Percentiles rank a stretch among this genome's conserved stretches.
phyloP scores from a whole-genome alignment of 2,888 invertebrate species.

The Stenolophus ochropezus region DNA sequence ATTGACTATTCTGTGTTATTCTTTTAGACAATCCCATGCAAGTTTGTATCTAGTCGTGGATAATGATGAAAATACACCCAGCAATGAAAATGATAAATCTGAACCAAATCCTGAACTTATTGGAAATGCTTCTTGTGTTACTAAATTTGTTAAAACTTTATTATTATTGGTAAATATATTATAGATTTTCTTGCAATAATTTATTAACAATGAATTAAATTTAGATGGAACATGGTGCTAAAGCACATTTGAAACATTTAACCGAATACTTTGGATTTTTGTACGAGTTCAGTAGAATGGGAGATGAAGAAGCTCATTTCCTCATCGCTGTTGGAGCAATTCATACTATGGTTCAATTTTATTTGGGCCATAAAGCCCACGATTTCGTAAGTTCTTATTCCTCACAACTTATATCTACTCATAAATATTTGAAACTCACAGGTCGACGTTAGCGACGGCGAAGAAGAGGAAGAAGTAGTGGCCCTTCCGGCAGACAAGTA shows the following conservation, averaged over 20 bases:
- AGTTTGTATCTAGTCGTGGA: conserved; percentile 78
- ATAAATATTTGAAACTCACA: conserved; percentile 36
- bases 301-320: conserved; percentile 93
- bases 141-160: conserved; percentile 92
- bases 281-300: conserved; percentile 96
- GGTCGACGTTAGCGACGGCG: conserved; percentile 83
- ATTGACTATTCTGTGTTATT: conserved; percentile 14
- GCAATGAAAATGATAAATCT: conserved; percentile 48
- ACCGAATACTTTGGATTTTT: conserved; percentile 95
- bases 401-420: too few relatives aligned
- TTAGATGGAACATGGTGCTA: conserved; percentile 89
- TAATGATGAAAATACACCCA: conserved; percentile 68
- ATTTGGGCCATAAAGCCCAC: conserved; percentile 88
- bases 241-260: conserved; percentile 89
- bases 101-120: conserved; percentile 72
- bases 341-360: conserved; percentile 93
- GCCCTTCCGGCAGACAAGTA: conserved; percentile 84
- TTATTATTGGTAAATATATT: conserved; percentile 81
- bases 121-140: conserved; percentile 91
- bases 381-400: conserved; percentile 77
- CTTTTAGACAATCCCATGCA: conserved; percentile 76
- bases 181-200: background rate
- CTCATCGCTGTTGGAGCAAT: conserved; percentile 91
- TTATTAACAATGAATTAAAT: too few relatives aligned
- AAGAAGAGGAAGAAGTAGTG: conserved; percentile 81